These are phyloP conservation scores for Epinephelus fuscoguttatus DNA, from an alignment of 2,113 vertebrate species.

Conservation along the genomic window DNA sequence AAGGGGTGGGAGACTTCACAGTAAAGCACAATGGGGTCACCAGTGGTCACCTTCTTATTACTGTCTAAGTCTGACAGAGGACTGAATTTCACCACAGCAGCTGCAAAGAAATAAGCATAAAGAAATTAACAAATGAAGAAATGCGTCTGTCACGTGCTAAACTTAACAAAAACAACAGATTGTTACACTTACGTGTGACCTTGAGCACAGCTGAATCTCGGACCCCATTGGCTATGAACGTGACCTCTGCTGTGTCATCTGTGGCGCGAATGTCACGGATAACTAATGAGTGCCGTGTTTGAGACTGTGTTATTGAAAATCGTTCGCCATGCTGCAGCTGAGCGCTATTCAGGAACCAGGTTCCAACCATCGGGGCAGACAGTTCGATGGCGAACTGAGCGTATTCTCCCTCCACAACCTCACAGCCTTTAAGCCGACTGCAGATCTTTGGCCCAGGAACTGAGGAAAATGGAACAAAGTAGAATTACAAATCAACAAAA, in stretches of 20 bases:
- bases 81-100: slow-evolving; percentile 76
- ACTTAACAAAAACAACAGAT: neutral
- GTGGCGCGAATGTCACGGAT: slow-evolving; percentile 70
- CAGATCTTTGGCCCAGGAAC: slow-evolving; percentile 89
- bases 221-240: slow-evolving; percentile 87
- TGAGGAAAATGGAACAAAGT: slow-evolving; percentile 51
- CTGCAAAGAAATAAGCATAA: slow-evolving; percentile 56
- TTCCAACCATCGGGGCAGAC: slow-evolving; percentile 85
- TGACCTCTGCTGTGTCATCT: slow-evolving; percentile 86
- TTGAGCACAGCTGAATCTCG: slow-evolving; percentile 86
- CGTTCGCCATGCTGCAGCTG: slow-evolving; percentile 80
- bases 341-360: slow-evolving; percentile 89
- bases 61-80: slow-evolving; percentile 77
- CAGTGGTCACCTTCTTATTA: slow-evolving; percentile 70
- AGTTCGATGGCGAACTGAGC: slow-evolving; percentile 88
- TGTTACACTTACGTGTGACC: slow-evolving; percentile 85
- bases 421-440: slow-evolving; percentile 76
- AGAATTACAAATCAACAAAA: neutral
- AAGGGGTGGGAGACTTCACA: slow-evolving; percentile 82
- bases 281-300: slow-evolving; percentile 83
- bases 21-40: slow-evolving; percentile 82
- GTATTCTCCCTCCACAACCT: slow-evolving; percentile 84
- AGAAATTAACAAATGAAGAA: neutral
- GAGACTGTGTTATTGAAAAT: slow-evolving; percentile 72
- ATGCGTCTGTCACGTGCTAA: neutral